A percentile compares a stretch with the other conserved stretches of the same genome.
These are phyloP conservation scores for Drosophila putrida DNA, from an alignment of 2,888 invertebrate genomes.

Conservation along the genomic window DNA sequence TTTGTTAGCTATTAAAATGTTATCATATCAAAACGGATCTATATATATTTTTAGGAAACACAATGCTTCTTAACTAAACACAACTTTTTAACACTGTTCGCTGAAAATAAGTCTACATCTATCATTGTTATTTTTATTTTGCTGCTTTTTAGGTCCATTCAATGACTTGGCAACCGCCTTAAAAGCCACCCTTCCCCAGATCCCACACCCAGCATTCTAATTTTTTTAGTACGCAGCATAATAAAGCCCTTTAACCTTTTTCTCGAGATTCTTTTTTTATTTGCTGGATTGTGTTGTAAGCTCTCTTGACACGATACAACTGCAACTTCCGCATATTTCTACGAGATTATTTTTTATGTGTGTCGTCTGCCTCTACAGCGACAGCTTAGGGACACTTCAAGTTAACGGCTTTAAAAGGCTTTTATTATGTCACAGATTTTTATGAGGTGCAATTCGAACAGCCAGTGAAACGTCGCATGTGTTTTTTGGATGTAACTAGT, in stretches of 20 bases:
- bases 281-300: slow-evolving; percentile 10
- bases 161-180: slow-evolving; percentile 40
- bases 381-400: slow-evolving; percentile 39
- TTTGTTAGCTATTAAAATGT: not conserved
- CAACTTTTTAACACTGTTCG: slow-evolving; percentile 14
- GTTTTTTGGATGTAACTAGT: not conserved
- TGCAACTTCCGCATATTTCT: slow-evolving; percentile 67
- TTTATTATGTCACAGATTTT: slow-evolving; percentile 14
- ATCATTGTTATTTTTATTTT: not conserved
- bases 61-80: not conserved
- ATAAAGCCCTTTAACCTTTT: slow-evolving; percentile 72
- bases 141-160: slow-evolving; percentile 14
- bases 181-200: slow-evolving; percentile 33
- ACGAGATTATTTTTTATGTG: slow-evolving; percentile 17
- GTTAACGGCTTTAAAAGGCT: slow-evolving; percentile 40
- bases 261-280: slow-evolving; percentile 45
- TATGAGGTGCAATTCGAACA: slow-evolving; percentile 19
- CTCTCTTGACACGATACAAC: slow-evolving; percentile 42
- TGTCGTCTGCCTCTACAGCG: slow-evolving; percentile 8
- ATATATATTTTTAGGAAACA: too few relatives aligned
- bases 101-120: slow-evolving; percentile 19
- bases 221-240: slow-evolving; percentile 39
- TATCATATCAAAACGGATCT: not conserved
- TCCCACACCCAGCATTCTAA: slow-evolving; percentile 4
- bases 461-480: slow-evolving; percentile 24